Evolutionary conservation across 35 echinoderm and acorn worm species (phyloP).

Genomic region (Apostichopus parvimensis): DNA sequence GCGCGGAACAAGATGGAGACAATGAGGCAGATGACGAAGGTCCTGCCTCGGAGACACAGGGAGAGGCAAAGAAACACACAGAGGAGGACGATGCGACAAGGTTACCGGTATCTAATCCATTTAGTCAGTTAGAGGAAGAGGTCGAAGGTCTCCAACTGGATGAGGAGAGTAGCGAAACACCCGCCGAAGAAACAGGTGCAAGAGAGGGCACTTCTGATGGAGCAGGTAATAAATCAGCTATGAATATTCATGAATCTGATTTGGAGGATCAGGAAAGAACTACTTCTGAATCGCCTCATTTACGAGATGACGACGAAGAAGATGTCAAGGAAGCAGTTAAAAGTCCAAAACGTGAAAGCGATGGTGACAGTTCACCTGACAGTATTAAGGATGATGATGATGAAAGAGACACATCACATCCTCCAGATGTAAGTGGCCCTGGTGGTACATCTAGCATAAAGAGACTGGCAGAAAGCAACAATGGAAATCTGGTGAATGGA

Average conservation of each 20-base stretch:
- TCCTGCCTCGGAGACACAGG: neutral
- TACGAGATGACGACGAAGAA: neutral
- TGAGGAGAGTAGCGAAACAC: constrained; percentile 55
- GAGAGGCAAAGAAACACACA: neutral
- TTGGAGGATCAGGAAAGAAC: neutral
- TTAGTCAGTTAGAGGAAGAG: neutral
- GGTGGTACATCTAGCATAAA: neutral
- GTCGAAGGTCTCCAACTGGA: constrained; percentile 22
- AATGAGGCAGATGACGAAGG: neutral
- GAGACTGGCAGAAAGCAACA: neutral
- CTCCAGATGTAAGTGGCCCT: neutral
- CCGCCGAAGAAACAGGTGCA: constrained; percentile 7
- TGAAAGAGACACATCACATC: neutral
- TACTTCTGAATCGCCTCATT: neutral
- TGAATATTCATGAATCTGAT: neutral
- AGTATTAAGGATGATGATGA: neutral
- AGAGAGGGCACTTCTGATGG: neutral
- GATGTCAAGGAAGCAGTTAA: neutral
- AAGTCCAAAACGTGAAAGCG: neutral
- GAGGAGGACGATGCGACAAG: neutral
- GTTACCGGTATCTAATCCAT: neutral
- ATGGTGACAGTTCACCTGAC: neutral
- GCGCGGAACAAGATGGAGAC: constrained; percentile 24
- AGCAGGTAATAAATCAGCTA: neutral
- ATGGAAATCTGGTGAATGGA: constrained; percentile 68